Evolutionary conservation across 2,888 invertebrate genomes (phyloP).

Genomic region (Pyrochroa serraticornis): DNA sequence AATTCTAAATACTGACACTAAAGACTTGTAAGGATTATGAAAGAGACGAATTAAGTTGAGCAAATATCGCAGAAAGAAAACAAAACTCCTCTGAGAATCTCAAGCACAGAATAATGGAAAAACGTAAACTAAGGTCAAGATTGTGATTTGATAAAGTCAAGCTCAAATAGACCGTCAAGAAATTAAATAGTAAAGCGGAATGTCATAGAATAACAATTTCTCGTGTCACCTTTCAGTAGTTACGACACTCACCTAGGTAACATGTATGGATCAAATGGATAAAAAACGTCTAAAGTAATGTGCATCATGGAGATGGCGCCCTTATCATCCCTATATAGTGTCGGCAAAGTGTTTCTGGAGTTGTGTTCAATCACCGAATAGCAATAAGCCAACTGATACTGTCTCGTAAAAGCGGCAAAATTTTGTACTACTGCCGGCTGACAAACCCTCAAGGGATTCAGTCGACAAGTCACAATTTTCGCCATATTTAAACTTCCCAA

Average conservation of each 20-base stretch:
- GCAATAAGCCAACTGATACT: constrained; percentile 91
- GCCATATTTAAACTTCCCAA: constrained; percentile 83
- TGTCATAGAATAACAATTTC: too few species aligned
- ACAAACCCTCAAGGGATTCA: constrained; percentile 89
- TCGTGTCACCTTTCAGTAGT: too few species aligned
- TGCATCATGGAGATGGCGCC: constrained; percentile 52
- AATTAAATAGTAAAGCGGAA: too few species aligned
- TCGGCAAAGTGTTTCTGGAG: constrained; percentile 66
- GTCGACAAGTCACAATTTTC: constrained; percentile 80
- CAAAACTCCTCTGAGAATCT: too few species aligned
- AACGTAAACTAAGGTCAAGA: too few species aligned
- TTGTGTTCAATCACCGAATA: constrained; percentile 89
- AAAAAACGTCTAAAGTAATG: constrained; percentile 66
- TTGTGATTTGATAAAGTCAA: too few species aligned
- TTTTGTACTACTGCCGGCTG: constrained; percentile 76
- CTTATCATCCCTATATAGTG: constrained; percentile 62
- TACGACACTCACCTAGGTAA: constrained; percentile 64
- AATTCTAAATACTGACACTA: too few species aligned
- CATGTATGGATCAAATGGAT: constrained; percentile 90
- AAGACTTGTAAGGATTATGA: too few species aligned
- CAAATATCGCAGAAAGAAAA: too few species aligned
- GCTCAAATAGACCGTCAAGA: too few species aligned
- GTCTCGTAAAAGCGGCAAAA: constrained; percentile 80
- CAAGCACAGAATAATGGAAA: too few species aligned
- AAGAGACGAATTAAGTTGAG: too few species aligned